Evolutionary conservation across 2,888 invertebrate genomes (phyloP).

Genomic region (Actias luna): DNA sequence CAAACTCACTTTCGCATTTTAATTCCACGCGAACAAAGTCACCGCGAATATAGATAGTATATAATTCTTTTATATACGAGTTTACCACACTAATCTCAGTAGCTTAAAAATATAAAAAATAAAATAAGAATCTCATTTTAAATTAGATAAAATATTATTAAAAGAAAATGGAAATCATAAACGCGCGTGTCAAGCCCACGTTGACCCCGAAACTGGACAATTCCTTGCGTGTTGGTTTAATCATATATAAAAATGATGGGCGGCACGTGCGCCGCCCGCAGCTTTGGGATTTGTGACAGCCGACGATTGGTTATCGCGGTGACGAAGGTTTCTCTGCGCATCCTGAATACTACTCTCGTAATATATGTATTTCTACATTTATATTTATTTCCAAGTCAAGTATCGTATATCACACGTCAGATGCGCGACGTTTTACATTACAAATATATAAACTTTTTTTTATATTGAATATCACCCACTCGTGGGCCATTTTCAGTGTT

Average conservation of each 20-base stretch:
- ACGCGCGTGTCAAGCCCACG: slow-evolving; percentile 22
- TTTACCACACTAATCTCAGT: too few relatives aligned
- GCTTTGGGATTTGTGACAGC: slow-evolving; percentile 21
- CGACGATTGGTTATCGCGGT: slow-evolving; percentile 21
- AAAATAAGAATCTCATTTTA: too few relatives aligned
- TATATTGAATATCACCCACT: too few relatives aligned
- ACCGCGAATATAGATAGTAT: too few relatives aligned
- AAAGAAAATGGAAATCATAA: slow-evolving; percentile 9
- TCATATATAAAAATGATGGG: slow-evolving; percentile 23
- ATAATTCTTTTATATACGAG: too few relatives aligned
- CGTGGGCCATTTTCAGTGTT: too few relatives aligned
- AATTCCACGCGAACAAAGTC: too few relatives aligned
- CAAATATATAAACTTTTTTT: too few relatives aligned
- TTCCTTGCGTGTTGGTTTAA: slow-evolving; percentile 14
- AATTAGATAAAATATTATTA: too few relatives aligned
- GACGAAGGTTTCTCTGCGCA: slow-evolving; percentile 16
- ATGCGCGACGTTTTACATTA: neutral
- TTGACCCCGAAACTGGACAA: slow-evolving; percentile 22
- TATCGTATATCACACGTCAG: neutral
- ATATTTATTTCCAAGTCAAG: neutral
- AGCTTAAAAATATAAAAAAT: too few relatives aligned
- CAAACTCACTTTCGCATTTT: too few relatives aligned
- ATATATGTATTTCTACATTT: neutral
- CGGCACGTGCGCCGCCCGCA: slow-evolving; percentile 17
- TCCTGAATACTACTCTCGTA: neutral